A percentile compares a stretch with the other conserved stretches of the same genome.
phyloP scores from a whole-genome alignment of 2,888 invertebrate species.

The Automeris io region DNA sequence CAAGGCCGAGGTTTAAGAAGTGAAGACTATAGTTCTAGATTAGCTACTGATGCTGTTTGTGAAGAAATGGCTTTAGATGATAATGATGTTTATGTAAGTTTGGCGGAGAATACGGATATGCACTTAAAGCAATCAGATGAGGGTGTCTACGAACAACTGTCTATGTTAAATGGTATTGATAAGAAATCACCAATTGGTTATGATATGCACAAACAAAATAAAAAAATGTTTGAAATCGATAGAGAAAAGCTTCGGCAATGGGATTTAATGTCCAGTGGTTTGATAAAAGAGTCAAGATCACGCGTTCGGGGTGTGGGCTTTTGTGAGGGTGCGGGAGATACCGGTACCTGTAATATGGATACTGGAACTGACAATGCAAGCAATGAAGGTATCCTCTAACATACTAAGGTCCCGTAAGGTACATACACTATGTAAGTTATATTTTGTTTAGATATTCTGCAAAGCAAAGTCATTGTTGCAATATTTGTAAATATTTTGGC shows the following conservation, averaged over 20 bases:
- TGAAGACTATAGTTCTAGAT: slow-evolving; percentile 31
- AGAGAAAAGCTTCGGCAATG: slow-evolving; percentile 91
- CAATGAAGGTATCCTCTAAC: slow-evolving; percentile 74
- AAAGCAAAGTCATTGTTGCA: slow-evolving; percentile 66
- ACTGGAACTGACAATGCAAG: slow-evolving; percentile 66
- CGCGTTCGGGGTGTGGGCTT: slow-evolving; percentile 57
- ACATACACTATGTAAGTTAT: slow-evolving; percentile 68
- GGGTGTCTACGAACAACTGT: slow-evolving; percentile 75
- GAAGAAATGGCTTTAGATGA: slow-evolving; percentile 57
- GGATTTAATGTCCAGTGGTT: slow-evolving; percentile 92
- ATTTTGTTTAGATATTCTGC: slow-evolving; percentile 51
- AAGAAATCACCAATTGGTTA: slow-evolving; percentile 22
- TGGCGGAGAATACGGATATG: slow-evolving; percentile 48
- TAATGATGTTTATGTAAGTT: slow-evolving; percentile 72
- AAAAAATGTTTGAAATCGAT: slow-evolving; percentile 81
- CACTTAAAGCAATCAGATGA: slow-evolving; percentile 57
- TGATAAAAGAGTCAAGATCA: slow-evolving; percentile 73
- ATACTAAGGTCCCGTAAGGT: slow-evolving; percentile 63
- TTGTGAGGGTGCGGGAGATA: slow-evolving; percentile 48
- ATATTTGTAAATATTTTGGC: slow-evolving; percentile 46
- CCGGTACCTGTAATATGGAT: slow-evolving; percentile 58
- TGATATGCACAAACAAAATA: slow-evolving; percentile 26
- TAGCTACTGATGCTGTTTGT: slow-evolving; percentile 32
- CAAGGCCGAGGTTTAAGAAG: slow-evolving; percentile 65
- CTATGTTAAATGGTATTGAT: slow-evolving; percentile 35